A percentile compares a stretch with the other conserved stretches of the same genome.
phyloP scores from a whole-genome alignment of 2,888 invertebrate genomes.

The Acleris laterana region DNA sequence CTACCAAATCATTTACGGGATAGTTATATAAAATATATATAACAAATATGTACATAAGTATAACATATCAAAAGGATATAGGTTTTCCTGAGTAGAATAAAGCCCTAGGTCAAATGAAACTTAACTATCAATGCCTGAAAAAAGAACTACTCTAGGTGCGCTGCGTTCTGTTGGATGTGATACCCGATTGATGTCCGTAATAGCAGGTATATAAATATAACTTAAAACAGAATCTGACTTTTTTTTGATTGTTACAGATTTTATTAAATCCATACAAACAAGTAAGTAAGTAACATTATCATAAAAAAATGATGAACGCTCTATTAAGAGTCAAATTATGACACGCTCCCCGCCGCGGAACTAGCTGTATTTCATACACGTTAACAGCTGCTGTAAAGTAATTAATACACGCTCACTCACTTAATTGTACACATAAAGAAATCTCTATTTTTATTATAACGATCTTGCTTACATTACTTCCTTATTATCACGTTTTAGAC shows the following conservation, averaged over 20 bases:
- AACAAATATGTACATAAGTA: too few species aligned
- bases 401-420: slow-evolving; percentile 71
- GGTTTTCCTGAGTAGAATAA: too few species aligned
- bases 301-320: slow-evolving; percentile 35
- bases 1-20: too few species aligned
- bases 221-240: not conserved
- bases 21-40: too few species aligned
- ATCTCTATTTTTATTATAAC: slow-evolving; percentile 75
- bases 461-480: slow-evolving; percentile 79
- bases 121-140: too few species aligned
- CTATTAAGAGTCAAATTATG: slow-evolving; percentile 48
- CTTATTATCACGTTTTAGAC: slow-evolving; percentile 78
- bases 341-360: slow-evolving; percentile 54
- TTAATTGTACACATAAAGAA: slow-evolving; percentile 78
- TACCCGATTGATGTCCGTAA: too few species aligned
- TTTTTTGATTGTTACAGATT: not conserved
- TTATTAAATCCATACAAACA: not conserved
- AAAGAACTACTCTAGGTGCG: too few species aligned
- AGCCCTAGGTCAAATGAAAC: too few species aligned
- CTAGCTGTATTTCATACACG: slow-evolving; percentile 63
- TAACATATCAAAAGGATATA: too few species aligned
- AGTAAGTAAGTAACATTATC: not conserved
- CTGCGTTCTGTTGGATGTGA: too few species aligned
- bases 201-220: too few species aligned
- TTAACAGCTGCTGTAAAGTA: slow-evolving; percentile 68